A percentile compares a stretch with the other conserved stretches of the same genome.
Evolutionary conservation across 2,888 invertebrate genomes (phyloP).

Genomic region (Acrobasis suavella): DNA sequence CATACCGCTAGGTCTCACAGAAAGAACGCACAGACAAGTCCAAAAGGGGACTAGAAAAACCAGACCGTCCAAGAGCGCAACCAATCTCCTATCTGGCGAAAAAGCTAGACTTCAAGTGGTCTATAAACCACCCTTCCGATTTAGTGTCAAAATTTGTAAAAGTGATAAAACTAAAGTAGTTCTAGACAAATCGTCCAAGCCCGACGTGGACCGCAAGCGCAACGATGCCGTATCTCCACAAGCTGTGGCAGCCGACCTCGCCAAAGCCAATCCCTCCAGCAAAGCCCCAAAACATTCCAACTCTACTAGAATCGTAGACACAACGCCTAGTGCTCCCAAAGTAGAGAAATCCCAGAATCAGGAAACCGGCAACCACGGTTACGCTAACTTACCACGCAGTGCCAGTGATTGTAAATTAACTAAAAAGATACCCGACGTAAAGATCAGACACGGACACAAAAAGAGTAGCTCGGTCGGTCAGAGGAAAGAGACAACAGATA

Average conservation of each 20-base stretch:
- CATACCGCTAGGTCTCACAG: constrained; percentile 88
- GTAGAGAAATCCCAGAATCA: constrained; percentile 50
- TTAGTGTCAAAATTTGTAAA: constrained; percentile 90
- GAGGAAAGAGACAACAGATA: constrained; percentile 71
- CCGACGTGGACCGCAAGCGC: constrained; percentile 70
- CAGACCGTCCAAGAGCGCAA: constrained; percentile 86
- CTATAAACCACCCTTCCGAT: constrained; percentile 93
- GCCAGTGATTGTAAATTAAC: constrained; percentile 72
- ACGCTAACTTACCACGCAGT: constrained; percentile 71
- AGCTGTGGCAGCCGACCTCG: constrained; percentile 50
- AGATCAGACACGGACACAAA: constrained; percentile 60
- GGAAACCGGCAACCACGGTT: constrained; percentile 56
- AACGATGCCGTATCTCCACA: constrained; percentile 44
- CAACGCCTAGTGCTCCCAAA: constrained; percentile 45
- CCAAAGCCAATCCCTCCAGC: constrained; percentile 51
- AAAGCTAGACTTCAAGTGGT: constrained; percentile 92
- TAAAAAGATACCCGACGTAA: constrained; percentile 59
- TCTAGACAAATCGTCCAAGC: constrained; percentile 81
- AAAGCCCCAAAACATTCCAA: constrained; percentile 59
- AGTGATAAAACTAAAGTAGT: constrained; percentile 86
- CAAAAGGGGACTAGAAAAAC: constrained; percentile 81
- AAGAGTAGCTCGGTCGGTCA: constrained; percentile 77
- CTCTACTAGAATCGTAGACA: constrained; percentile 50
- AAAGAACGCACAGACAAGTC: constrained; percentile 67
- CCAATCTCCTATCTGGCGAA: constrained; percentile 85